Conservation (phyloP, 2,113 vertebrate genomes). For the Amblyornis subalaris region DNA sequence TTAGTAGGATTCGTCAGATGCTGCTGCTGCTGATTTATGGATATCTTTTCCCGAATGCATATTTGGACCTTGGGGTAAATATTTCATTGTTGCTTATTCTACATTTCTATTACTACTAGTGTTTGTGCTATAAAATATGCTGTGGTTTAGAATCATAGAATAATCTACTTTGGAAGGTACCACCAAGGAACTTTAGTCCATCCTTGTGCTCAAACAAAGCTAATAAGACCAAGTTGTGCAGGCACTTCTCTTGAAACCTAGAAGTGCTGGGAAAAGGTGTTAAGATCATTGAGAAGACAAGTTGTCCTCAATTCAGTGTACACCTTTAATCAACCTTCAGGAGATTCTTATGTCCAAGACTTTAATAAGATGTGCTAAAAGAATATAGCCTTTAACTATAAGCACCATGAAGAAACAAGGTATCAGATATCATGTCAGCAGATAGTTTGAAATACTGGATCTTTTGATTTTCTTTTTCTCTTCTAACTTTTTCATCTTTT, state of each 20-base stretch:
- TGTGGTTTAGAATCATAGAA: neutral
- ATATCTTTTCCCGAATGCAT: neutral
- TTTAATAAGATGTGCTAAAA: neutral
- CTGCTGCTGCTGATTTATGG: neutral
- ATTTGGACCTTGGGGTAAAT: neutral
- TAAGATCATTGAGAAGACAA: neutral
- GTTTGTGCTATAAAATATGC: neutral
- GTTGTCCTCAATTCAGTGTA: neutral
- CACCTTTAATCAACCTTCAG: neutral
- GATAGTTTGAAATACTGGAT: neutral
- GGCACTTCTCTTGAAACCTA: neutral
- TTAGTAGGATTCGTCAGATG: neutral
- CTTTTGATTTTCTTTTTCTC: neutral
- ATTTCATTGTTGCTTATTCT: neutral
- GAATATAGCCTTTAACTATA: neutral
- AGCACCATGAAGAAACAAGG: neutral
- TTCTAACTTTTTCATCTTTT: neutral
- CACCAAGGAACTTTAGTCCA: neutral
- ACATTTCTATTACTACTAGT: neutral
- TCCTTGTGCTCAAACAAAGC: neutral
- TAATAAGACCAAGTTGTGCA: neutral
- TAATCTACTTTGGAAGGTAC: neutral
- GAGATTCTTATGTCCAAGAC: neutral
- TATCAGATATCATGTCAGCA: neutral
- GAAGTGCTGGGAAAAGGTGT: neutral